Evolutionary conservation across 2,797 vertebrate species (phyloP).

Genomic region (Propithecus deckenii): DNA sequence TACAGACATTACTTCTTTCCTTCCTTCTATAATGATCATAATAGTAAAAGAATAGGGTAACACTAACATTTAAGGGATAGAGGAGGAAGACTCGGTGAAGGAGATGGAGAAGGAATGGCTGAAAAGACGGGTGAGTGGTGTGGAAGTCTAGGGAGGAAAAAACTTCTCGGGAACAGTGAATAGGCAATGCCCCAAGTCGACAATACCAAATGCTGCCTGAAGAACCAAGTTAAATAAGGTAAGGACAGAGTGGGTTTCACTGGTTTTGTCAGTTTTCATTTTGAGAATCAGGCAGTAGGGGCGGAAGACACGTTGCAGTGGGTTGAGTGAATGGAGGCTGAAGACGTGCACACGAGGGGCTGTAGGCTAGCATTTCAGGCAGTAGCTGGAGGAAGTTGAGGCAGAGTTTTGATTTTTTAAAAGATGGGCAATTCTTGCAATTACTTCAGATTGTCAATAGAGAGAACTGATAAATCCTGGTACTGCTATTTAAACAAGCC

Average conservation of each 20-base stretch:
- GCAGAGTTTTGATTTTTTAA: background rate
- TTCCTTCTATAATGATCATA: background rate
- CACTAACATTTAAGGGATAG: background rate
- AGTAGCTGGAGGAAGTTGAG: background rate
- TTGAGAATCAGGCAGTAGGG: background rate
- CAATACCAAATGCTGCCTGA: background rate
- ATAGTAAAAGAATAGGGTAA: background rate
- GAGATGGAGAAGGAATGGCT: background rate
- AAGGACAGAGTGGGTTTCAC: background rate
- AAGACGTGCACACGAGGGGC: background rate
- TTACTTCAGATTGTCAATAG: background rate
- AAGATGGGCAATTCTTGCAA: background rate
- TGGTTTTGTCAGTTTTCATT: conserved; percentile 5
- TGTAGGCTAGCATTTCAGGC: background rate
- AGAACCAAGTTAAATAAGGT: background rate
- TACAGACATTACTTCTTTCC: background rate
- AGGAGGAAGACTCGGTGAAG: background rate
- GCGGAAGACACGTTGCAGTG: background rate
- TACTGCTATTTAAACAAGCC: background rate
- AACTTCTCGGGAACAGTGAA: background rate
- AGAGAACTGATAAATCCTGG: background rate
- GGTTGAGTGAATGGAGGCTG: background rate
- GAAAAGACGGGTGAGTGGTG: background rate
- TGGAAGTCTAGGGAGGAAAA: background rate
- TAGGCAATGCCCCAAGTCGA: background rate